A percentile compares a stretch with the other conserved stretches of the same genome.
Evolutionary conservation across 2,113 vertebrate genomes (phyloP).

Genomic region (Podarcis cretensis): DNA sequence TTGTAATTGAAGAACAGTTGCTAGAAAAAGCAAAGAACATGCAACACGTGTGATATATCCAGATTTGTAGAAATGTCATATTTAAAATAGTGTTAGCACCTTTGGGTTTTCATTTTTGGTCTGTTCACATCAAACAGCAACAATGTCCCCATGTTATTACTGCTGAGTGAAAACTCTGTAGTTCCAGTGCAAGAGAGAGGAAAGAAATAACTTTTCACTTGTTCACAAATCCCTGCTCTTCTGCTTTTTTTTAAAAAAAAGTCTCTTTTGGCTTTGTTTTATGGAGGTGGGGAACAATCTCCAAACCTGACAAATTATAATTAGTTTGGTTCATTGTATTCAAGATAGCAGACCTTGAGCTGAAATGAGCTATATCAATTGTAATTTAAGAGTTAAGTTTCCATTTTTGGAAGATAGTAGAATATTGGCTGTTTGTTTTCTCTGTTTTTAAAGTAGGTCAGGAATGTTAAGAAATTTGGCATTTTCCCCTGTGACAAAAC

Average conservation of each 20-base stretch:
- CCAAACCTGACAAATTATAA: background rate
- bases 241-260: slow-evolving; percentile 56
- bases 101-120: slow-evolving; percentile 58
- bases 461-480: background rate
- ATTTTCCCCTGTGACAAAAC: background rate
- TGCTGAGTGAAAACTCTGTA: slow-evolving; percentile 55
- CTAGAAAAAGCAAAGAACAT: slow-evolving; percentile 61
- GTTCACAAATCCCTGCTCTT: slow-evolving; percentile 53
- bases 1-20: slow-evolving; percentile 66
- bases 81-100: slow-evolving; percentile 49
- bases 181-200: slow-evolving; percentile 54
- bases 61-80: slow-evolving; percentile 59
- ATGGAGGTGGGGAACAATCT: background rate
- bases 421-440: background rate
- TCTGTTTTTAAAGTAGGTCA: background rate
- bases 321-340: background rate
- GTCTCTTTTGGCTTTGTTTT: slow-evolving; percentile 14
- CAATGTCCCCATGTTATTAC: slow-evolving; percentile 63
- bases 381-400: background rate
- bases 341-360: background rate
- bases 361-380: background rate
- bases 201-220: slow-evolving; percentile 35
- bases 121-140: slow-evolving; percentile 66
- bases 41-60: slow-evolving; percentile 44
- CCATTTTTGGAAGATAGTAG: background rate